Evolutionary conservation across 2,797 vertebrate genomes (phyloP).

Genomic region (Gymnocypris eckloni): DNA sequence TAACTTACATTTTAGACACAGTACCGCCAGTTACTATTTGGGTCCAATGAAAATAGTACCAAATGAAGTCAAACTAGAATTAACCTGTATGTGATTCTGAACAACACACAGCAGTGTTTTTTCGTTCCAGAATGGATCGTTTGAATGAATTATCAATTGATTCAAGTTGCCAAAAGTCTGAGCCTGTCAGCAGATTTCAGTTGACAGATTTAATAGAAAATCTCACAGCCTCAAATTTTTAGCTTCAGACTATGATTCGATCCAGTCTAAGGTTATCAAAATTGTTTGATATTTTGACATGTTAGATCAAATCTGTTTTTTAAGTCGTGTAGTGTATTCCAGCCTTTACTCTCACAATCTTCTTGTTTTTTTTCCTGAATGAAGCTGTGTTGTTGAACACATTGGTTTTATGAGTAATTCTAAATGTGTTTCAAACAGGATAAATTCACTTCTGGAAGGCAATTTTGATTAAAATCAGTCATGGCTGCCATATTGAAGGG

Average conservation of each 20-base stretch:
- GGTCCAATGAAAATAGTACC: background rate
- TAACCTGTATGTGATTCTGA: background rate
- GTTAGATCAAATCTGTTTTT: background rate
- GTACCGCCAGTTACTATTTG: background rate
- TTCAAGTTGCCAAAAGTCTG: background rate
- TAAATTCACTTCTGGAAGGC: background rate
- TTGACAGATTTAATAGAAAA: no score
- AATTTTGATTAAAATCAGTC: background rate
- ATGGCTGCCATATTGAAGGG: background rate
- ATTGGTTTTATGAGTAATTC: background rate
- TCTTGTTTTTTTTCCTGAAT: background rate
- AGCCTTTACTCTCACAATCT: background rate
- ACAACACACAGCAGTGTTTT: background rate
- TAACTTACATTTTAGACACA: background rate
- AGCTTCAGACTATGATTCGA: no score
- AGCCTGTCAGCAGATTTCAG: no score
- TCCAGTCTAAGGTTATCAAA: no score
- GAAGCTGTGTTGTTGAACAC: background rate
- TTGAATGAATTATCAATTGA: background rate
- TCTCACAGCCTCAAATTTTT: no score
- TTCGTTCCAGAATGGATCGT: background rate
- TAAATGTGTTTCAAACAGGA: background rate
- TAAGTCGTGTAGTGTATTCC: background rate
- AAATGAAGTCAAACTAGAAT: background rate
- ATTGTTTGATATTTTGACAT: background rate